These are phyloP conservation scores for Shargacucullia verbasci DNA, from an alignment of 2,888 invertebrate species.

Conservation along the genomic window DNA sequence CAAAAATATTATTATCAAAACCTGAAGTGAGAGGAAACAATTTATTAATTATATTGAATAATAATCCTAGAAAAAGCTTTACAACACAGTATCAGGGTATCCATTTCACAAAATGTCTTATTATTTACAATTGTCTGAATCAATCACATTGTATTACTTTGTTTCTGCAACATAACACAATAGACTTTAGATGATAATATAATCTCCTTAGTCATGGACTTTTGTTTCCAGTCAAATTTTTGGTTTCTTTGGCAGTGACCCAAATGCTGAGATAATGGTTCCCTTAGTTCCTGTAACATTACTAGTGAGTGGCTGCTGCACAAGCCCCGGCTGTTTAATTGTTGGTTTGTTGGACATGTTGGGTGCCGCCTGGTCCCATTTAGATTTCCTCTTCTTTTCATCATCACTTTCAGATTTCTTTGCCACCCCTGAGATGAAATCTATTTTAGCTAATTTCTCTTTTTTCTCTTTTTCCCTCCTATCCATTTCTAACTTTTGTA, in stretches of 20 bases:
- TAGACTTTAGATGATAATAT: background rate
- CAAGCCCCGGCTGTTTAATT: conserved; percentile 91
- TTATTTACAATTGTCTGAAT: background rate
- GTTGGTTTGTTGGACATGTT: conserved; percentile 88
- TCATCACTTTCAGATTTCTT: conserved; percentile 92
- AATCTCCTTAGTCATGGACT: conserved; percentile 2
- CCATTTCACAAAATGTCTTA: conserved; percentile 1
- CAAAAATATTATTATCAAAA: no score
- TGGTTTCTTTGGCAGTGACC: conserved; percentile 95
- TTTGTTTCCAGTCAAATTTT: conserved; percentile 77
- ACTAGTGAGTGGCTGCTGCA: conserved; percentile 93
- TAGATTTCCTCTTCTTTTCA: conserved; percentile 95
- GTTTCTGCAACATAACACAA: conserved; percentile 8
- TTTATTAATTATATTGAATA: no score
- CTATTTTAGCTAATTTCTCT: conserved; percentile 94
- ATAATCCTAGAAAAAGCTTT: no score
- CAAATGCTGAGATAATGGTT: conserved; percentile 97
- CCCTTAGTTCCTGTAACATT: conserved; percentile 96
- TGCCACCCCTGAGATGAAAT: conserved; percentile 93
- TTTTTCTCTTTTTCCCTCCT: conserved; percentile 96
- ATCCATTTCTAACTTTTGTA: conserved; percentile 97
- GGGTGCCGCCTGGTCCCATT: conserved; percentile 96
- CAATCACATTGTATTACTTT: conserved; percentile 2
- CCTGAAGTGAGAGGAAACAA: no score
- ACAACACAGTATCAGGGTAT: background rate